Conservation (phyloP, 2,888 invertebrate genomes). For the Platycheirus rosarum region DNA sequence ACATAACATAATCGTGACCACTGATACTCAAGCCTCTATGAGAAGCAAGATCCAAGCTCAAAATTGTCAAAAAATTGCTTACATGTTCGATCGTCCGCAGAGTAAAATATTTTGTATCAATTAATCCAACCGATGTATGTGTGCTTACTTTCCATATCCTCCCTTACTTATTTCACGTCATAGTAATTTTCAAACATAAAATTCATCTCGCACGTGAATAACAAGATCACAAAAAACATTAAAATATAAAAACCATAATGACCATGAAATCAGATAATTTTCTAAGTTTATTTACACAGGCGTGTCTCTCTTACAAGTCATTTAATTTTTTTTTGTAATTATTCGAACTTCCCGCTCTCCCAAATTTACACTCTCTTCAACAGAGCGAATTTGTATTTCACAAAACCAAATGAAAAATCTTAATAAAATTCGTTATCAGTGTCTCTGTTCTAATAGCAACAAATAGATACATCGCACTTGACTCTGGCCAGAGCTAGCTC, state of each 20-base stretch:
- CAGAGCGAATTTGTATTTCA: constrained; percentile 14
- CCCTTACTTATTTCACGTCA: no score
- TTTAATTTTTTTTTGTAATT: neutral
- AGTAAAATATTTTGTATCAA: no score
- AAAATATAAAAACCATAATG: constrained; percentile 1
- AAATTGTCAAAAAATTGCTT: no score
- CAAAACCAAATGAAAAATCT: constrained; percentile 16
- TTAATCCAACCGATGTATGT: no score
- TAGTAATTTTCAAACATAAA: no score
- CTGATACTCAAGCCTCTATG: no score
- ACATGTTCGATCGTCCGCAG: no score
- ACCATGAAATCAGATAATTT: constrained; percentile 15
- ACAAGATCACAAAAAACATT: neutral
- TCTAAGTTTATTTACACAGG: constrained; percentile 18
- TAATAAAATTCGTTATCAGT: constrained; percentile 18
- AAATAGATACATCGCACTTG: constrained; percentile 15
- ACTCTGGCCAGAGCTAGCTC: neutral
- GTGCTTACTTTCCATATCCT: no score
- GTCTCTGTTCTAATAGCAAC: constrained; percentile 7
- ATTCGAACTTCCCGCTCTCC: constrained; percentile 5
- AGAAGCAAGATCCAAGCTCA: no score
- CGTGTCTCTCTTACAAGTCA: constrained; percentile 8
- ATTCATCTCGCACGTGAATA: constrained; percentile 12
- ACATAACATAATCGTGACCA: no score
- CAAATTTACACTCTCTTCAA: neutral